Evolutionary conservation across 2,888 invertebrate genomes (phyloP), one percentile per base, ranked within the genome.

Genomic region (Gortyna flavago): DNA sequence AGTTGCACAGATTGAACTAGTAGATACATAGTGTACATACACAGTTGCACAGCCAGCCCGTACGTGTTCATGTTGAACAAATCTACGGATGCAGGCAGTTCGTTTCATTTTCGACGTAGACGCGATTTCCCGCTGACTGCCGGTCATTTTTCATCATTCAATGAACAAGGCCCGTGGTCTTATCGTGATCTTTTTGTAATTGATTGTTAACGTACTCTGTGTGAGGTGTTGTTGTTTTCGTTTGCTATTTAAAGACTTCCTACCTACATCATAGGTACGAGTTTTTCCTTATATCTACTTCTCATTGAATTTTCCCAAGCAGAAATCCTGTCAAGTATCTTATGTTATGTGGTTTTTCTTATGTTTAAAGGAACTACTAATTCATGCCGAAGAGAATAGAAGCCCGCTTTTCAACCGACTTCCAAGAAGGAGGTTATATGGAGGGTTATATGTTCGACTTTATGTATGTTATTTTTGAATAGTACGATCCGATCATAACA

Each of bases 31-130:
- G 57, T 69, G 57, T 54, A 66, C n/a, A 18, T 29, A 57, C 70
- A 79, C 9, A 59, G 57, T 35, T 57, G 65, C 75, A 83, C 64
- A 54, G 41, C 68, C 57, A 41, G 18, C 78, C 84, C 84, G 64
- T 70, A 82, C 86, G 79, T 73, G 86, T 83, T 83, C 86, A 79
- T 75, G 84, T 77, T 79, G 79, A 79, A 84, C 86, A 86, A 86
- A 86, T 84, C 83, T 71, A 70, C 79, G 79, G 67, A 79, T 73
- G 86, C 72, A 79, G 86, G 72, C 79, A 86, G 75, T 84, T 86
- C 84, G 84, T 79, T 84, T 83, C 72, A 86, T 86, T 84, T 84
- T 84, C 71, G 67, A 83, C 73, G 68, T 62, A 66, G 79, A 83
- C 75, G 51, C 67, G 79, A 79, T 79, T 85, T 84, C 75, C 79